A percentile compares a stretch with the other conserved stretches of the same genome.
These are phyloP conservation scores for Diadegma fenestrale DNA, from an alignment of 2,888 invertebrate genomes.

Conservation along the genomic window DNA sequence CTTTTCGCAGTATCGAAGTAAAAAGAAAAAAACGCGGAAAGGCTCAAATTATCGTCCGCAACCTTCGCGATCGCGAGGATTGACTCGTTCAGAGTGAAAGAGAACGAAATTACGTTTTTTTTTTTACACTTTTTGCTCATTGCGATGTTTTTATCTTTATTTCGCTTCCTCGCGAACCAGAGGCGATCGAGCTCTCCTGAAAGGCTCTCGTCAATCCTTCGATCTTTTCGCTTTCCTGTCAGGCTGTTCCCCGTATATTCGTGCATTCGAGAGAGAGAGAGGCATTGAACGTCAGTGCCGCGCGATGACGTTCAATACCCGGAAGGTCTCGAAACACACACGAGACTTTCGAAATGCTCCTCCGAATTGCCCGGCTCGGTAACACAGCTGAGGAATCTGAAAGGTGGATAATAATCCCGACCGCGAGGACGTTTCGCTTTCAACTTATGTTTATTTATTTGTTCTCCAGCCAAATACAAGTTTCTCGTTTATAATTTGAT, in stretches of 20 bases:
- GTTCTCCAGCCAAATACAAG: constrained; percentile 42
- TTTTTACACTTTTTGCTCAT: not conserved
- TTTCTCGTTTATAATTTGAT: constrained; percentile 5
- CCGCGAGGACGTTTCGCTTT: constrained; percentile 77
- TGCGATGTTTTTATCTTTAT: constrained; percentile 22
- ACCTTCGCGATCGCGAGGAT: constrained; percentile 53
- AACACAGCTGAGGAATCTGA: constrained; percentile 62
- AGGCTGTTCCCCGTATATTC: not conserved
- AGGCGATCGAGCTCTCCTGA: constrained; percentile 18
- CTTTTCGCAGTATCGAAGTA: constrained; percentile 25
- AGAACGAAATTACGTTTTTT: constrained; percentile 13
- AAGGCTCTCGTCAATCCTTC: constrained; percentile 48
- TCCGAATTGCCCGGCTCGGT: constrained; percentile 44
- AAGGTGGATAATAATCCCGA: constrained; percentile 46
- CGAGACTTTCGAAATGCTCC: constrained; percentile 62
- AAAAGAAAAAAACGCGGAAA: not conserved
- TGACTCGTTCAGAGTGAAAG: constrained; percentile 37
- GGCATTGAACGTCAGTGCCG: constrained; percentile 36
- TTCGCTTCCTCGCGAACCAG: not conserved
- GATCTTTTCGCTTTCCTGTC: constrained; percentile 51
- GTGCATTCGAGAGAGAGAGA: too few relatives aligned
- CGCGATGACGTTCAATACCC: constrained; percentile 60
- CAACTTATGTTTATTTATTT: constrained; percentile 68
- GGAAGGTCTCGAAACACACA: constrained; percentile 56
- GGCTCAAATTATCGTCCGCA: constrained; percentile 53